Evolutionary conservation across 2,797 vertebrate species (phyloP).

Genomic region (Parambassis ranga): DNA sequence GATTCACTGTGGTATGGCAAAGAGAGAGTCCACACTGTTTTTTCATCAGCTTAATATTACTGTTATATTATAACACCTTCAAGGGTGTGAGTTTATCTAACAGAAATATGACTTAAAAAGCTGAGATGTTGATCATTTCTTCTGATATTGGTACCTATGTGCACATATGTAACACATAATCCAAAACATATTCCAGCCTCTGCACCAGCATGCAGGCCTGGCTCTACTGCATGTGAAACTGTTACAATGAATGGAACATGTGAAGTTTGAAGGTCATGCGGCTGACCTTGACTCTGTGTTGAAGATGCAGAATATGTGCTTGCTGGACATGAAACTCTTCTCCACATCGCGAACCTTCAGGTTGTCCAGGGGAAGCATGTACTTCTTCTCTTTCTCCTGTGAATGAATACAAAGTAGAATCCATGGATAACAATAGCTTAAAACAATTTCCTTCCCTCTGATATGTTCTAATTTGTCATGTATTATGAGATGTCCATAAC

Average conservation of each 20-base stretch:
- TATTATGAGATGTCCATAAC: not conserved
- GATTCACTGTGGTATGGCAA: not conserved
- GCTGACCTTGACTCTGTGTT: slow-evolving; percentile 89
- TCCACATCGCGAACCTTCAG: slow-evolving; percentile 92
- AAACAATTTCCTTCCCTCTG: not conserved
- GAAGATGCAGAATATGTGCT: slow-evolving; percentile 95
- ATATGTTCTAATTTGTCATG: not conserved
- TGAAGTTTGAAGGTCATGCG: not conserved
- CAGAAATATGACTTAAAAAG: not conserved
- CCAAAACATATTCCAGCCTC: slow-evolving; percentile 39
- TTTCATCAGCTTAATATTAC: no score
- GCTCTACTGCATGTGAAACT: not conserved
- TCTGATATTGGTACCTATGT: slow-evolving; percentile 6
- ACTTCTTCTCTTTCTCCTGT: slow-evolving; percentile 94
- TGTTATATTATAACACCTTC: not conserved
- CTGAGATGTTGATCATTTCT: not conserved
- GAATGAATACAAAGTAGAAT: slow-evolving; percentile 28
- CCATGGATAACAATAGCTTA: not conserved
- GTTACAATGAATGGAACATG: not conserved
- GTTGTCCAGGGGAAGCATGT: slow-evolving; percentile 94
- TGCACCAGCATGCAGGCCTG: slow-evolving; percentile 16
- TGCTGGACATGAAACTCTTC: slow-evolving; percentile 91
- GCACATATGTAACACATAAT: slow-evolving; percentile 28
- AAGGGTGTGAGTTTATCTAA: not conserved
- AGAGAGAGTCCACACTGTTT: no score